Base-by-base conservation (phyloP, 2,888 invertebrate species). In the Leucophenga maculata region DNA sequence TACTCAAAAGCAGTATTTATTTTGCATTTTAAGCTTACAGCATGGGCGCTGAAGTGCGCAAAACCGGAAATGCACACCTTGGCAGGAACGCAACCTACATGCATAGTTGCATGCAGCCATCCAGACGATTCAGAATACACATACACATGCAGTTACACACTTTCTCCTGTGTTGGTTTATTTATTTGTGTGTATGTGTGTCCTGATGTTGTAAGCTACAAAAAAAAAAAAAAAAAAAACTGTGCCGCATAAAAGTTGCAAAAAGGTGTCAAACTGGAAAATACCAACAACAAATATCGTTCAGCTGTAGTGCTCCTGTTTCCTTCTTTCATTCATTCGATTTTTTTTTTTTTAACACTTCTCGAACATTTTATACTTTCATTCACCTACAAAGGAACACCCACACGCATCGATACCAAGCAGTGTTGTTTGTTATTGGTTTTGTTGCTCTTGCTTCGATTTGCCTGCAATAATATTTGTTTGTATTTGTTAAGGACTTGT, bases 1-100 rank as follows among this genome's bases (percentile, higher is more conserved):
- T 77, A 78, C 82, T 83, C 73, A 78, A 80, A 81, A 82, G 80
- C 77, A 77, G 82, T 77, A 83, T 82, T 83, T 83, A 82, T 83
- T 83, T 82, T 82, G 78, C 80, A 80, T 83, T 82, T 80, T 82
- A 78, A 83, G 82, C 78, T 83, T 78, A 73, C 73, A 77, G 66
- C 71, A 77, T 68, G 70, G 67, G 69, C 68, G 68, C 71, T 59
- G 69, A 70, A 76, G 71, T 78, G 81, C 74, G 79, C 74, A 70
- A 78, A 72, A 77, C 78, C 80, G 80, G 82, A 83, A 80, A 80
- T 76, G 70, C 78, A 75, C 78, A 74, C 69, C 50, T 50, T 18
- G 16, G 50, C 50, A 50, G 50, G 2, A n/a, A 13, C 6, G 46
- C 50, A 50, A 74, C 69, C 66, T 65, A 69, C 52, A 44, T 60